phyloP scores from a whole-genome alignment of 2,888 invertebrate species.

The Stenotaenia linearis region DNA sequence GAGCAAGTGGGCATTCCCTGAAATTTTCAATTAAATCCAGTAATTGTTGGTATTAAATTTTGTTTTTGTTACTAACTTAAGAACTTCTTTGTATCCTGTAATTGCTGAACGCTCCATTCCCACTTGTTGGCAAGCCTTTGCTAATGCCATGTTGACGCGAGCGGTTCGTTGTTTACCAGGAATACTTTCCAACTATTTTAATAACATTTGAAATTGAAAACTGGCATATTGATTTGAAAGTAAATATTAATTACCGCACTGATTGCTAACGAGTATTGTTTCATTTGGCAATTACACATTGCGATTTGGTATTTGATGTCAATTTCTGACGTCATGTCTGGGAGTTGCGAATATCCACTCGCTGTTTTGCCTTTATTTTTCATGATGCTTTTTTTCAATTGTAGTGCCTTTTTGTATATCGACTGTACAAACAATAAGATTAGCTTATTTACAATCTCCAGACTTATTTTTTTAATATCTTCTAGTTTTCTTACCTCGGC shows the following conservation, averaged over 20 bases:
- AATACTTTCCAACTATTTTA: slow-evolving; percentile 51
- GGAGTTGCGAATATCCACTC: slow-evolving; percentile 39
- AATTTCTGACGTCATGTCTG: slow-evolving; percentile 46
- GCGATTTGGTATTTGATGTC: slow-evolving; percentile 70
- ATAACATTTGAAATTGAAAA: background rate
- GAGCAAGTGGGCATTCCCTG: slow-evolving; percentile 64
- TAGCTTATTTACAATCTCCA: background rate
- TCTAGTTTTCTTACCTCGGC: slow-evolving; percentile 54
- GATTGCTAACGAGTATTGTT: slow-evolving; percentile 59
- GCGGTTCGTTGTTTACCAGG: slow-evolving; percentile 63
- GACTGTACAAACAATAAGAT: slow-evolving; percentile 41
- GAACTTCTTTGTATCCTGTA: slow-evolving; percentile 69
- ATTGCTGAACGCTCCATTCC: slow-evolving; percentile 67
- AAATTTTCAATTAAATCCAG: background rate
- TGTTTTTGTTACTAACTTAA: slow-evolving; percentile 56
- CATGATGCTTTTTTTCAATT: slow-evolving; percentile 59
- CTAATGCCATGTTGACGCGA: slow-evolving; percentile 70
- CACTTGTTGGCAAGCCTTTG: slow-evolving; percentile 62
- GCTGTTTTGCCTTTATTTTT: slow-evolving; percentile 45
- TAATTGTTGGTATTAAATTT: background rate
- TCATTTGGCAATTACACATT: slow-evolving; percentile 61
- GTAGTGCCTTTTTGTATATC: slow-evolving; percentile 59
- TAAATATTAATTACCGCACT: slow-evolving; percentile 44
- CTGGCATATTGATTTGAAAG: background rate
- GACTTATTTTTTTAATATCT: too few species aligned